Conservation (phyloP, 2,888 invertebrate species). For the Anodontia alba region DNA sequence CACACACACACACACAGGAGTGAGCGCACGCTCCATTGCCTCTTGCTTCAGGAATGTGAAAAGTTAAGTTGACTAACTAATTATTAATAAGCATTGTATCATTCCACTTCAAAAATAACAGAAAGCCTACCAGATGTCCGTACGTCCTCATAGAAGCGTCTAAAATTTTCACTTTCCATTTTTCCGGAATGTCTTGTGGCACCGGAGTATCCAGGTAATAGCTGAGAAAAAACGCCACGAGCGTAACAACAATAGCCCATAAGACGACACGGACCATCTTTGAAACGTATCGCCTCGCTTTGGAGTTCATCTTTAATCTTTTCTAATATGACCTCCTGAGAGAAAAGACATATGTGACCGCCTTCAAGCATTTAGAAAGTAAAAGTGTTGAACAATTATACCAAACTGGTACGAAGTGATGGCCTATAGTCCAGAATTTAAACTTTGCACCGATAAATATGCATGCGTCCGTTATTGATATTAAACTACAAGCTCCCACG, state of each 20-base stretch:
- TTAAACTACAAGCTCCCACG: background rate
- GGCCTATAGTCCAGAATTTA: background rate
- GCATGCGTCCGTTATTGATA: background rate
- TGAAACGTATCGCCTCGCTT: constrained; percentile 23
- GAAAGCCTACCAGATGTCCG: constrained; percentile 64
- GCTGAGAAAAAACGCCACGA: constrained; percentile 57
- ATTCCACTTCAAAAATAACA: no score
- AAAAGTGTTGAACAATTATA: background rate
- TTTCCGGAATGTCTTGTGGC: constrained; percentile 68
- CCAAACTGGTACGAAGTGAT: background rate
- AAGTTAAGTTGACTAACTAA: no score
- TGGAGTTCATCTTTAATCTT: constrained; percentile 1
- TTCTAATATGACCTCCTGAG: background rate
- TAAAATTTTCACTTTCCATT: constrained; percentile 61
- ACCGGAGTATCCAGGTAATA: constrained; percentile 66
- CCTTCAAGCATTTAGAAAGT: constrained; percentile 5
- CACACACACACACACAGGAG: no score
- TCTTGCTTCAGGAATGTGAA: no score
- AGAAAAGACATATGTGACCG: background rate
- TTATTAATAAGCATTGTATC: no score
- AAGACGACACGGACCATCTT: constrained; percentile 45
- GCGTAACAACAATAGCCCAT: constrained; percentile 47
- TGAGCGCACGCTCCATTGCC: no score
- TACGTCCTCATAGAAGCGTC: constrained; percentile 71
- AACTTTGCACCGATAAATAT: background rate